Base-by-base conservation (phyloP, 2,888 invertebrate species). In the Ischnura elegans region DNA sequence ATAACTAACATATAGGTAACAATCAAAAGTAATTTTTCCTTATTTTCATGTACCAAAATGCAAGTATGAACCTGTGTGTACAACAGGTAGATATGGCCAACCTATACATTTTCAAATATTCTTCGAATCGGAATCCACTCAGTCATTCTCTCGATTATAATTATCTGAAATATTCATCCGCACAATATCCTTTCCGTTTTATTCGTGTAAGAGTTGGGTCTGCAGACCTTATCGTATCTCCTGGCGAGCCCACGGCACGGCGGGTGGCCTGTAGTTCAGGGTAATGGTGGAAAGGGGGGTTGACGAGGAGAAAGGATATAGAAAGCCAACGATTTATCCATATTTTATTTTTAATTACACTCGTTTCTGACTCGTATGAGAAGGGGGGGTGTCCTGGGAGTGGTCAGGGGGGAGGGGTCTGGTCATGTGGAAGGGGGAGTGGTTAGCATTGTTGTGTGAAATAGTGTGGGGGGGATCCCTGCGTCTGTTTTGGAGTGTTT, bases 281-380 rank as follows among this genome's bases (percentile, higher is more conserved):
- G 66, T 6, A 29, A 29, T 8, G 6, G 66, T 66, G 66, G n/a
- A 13, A 8, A 29, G 19, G 61, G 19, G 66, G 29, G 36, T 6
- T 6, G 61, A n/a, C 2, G 61, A 61, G 76, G 76, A 76, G 76
- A 36, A 61, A 29, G 76, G 76, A 76, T 29, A 76, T 76, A 36
- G 76, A 76, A 76, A 36, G 76, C 76, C 36, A 76, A 61, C 90
- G 61, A 66, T 90, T 90, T 90, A 90, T 90, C 90, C 90, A 90
- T 90, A 90, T 90, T 90, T 90, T 90, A 90, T 90, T 90, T 90
- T 90, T 90, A 90, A 90, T 90, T 90, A 90, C 90, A 90, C 90
- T 90, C 61, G 90, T 66, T 90, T 76, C 90, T 55, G 42, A 61
- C 55, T 66, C n/a, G 43, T 8, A 51, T 2, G 51, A 19, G 47